Evolutionary conservation across 2,113 vertebrate genomes (phyloP), one percentile per base, ranked within the genome.

Genomic region (Pangasianodon gigas): DNA sequence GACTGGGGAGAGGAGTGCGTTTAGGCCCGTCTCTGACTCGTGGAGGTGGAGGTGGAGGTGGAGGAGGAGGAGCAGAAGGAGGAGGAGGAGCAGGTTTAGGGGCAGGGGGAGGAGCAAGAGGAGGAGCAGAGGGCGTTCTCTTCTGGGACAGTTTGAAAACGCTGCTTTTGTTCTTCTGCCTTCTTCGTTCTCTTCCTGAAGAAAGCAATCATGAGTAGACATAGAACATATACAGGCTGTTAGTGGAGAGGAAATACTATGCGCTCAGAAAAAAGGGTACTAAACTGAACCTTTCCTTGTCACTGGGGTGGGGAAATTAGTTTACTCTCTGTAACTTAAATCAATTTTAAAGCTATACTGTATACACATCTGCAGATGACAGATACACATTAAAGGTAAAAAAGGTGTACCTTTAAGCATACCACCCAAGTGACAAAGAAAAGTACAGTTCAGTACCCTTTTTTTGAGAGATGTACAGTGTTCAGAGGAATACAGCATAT

Each of bases 101-200:
- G 1, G 85, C 18, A 44, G 21, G 67, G 24, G 80, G 58, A 9
- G 54, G 91, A 89, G 77, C 92, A 91, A 85, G 92, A 92, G 67
- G 93, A 67, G 75, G 92, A 26, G 69, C 37, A 26, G 91, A 87
- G 19, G 93, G 91, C 21, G 88, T 82, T 91, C 93, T 93, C 93
- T 92, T 93, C 89, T 93, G 88, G 91, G 89, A 92, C 51, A 88
- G 67, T 92, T 88, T 95, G 24, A 93, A 93, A 90, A 90, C 83
- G 54, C 89, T 91, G 85, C 80, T 92, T 87, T 93, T 91, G 14
- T 94, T 93, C 85, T 75, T 93, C 60, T 92, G 93, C 83, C 92
- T 93, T 91, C 93, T 89, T 91, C 93, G 92, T 74, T 94, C 93
- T 91, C 92, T 94, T 92, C 94, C 96, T 96, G 90, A 90, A 91